Evolutionary conservation across 2,888 invertebrate genomes (phyloP), one percentile per base, ranked within the genome.

Genomic region (Cartodere bifasciata): DNA sequence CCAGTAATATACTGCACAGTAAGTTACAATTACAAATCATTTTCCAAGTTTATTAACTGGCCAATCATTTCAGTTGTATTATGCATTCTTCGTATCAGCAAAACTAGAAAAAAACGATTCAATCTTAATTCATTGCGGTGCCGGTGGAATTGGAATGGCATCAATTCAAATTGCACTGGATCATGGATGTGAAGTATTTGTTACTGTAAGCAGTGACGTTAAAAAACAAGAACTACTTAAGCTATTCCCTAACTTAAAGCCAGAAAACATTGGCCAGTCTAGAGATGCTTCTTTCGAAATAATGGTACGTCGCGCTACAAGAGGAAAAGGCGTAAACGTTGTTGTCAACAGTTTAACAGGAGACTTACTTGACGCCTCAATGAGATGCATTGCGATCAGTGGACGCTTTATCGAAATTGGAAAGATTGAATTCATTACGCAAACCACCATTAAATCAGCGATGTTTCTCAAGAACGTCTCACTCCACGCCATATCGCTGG

Each of bases 81-180:
- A 46, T 24, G 46, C 38, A 3, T 23, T 49, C 34, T 34, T 46
- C 11, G 12, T 41, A 1, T 34, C 41, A 38, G 43, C 40, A 2
- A 32, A 40, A 21, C 26, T 49, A 34, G 24, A 35, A 27, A 32
- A 17, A 10, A 40, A 41, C 5, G 44, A 46, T 13, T 40, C 43
- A 1, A 43, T 50, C 29, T 25, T 50, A 12, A 48, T 50, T 16
- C 48, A 50, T 13, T 65, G 71, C 32, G 55, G 71, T 43, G 62
- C 68, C 44, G 56, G 91, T 34, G 92, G 90, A 46, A 88, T 92
- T 24, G 94, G 95, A 3, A 87, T 91, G 63, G 91, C 94, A 2
- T 90, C 92, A 41, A 90, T 94, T 49, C 70, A 84, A 17, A 80
- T 95, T 48, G 88, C 91, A 28, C 68, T 94, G 29, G 74, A 76